These are phyloP conservation scores for Drosophila neocordata DNA, from an alignment of 1,140 invertebrate species.

Conservation along the genomic window DNA sequence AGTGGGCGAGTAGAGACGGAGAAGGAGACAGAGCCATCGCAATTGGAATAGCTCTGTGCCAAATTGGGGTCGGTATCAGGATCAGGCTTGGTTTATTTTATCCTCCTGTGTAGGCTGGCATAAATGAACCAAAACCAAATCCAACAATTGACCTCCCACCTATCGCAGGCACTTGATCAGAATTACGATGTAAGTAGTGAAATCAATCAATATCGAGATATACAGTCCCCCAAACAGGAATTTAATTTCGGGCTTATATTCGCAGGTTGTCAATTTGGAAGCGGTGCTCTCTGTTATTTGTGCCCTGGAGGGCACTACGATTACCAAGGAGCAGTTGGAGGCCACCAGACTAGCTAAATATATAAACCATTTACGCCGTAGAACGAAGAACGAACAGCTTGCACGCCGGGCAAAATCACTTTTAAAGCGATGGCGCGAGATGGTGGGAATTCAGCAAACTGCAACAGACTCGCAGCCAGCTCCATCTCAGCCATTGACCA, in stretches of 20 bases:
- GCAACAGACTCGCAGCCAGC: constrained; percentile 41
- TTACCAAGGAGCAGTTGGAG: constrained; percentile 97
- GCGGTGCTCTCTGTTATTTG: constrained; percentile 95
- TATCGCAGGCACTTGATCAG: constrained; percentile 87
- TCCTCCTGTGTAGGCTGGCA: constrained; percentile 28
- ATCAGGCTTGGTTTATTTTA: constrained; percentile 35
- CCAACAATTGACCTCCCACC: constrained; percentile 86
- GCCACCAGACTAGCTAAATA: constrained; percentile 95
- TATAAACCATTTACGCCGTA: constrained; percentile 94
- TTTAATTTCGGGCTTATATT: constrained; percentile 5
- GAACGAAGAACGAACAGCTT: constrained; percentile 90
- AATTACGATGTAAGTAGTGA: constrained; percentile 88
- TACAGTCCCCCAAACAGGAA: background rate
- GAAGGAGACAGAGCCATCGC: constrained; percentile 18
- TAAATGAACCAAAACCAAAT: constrained; percentile 82
- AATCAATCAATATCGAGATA: background rate
- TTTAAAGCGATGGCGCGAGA: constrained; percentile 94
- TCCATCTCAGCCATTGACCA: constrained; percentile 1
- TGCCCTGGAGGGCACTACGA: constrained; percentile 94
- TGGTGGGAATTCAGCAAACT: constrained; percentile 83
- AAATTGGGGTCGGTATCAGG: constrained; percentile 26
- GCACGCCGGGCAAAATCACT: constrained; percentile 95
- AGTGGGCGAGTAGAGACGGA: constrained; percentile 13
- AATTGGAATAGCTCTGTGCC: constrained; percentile 22
- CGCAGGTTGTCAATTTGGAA: constrained; percentile 96